phyloP scores from a whole-genome alignment of 2,888 invertebrate species.

The Leucophenga maculata region DNA sequence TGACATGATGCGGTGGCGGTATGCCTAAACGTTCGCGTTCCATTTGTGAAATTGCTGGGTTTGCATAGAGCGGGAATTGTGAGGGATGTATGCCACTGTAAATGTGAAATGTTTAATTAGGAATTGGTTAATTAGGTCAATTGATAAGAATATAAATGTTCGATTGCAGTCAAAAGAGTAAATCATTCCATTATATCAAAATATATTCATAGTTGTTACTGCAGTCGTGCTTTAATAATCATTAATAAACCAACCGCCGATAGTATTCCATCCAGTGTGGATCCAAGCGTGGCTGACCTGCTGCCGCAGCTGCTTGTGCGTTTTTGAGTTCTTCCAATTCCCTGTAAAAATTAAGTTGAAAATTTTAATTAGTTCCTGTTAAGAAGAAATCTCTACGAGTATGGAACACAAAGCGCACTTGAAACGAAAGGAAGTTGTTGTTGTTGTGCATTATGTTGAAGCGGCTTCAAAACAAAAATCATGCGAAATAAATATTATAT shows the following conservation, averaged over 20 bases:
- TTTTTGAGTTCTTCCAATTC: slow-evolving; percentile 85
- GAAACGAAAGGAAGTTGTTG: neutral
- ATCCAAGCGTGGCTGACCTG: slow-evolving; percentile 79
- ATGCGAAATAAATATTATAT: neutral
- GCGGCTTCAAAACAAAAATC: neutral
- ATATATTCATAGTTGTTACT: slow-evolving; percentile 15
- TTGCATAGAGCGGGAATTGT: slow-evolving; percentile 79
- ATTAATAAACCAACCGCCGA: slow-evolving; percentile 72
- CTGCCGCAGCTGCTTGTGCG: slow-evolving; percentile 76
- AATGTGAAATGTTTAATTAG: neutral
- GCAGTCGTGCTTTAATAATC: neutral
- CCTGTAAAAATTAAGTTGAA: slow-evolving; percentile 75
- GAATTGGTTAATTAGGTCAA: neutral
- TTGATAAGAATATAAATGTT: neutral
- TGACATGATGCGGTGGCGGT: slow-evolving; percentile 76
- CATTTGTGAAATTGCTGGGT: slow-evolving; percentile 85
- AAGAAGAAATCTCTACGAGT: neutral
- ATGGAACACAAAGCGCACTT: neutral
- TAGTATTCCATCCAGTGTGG: slow-evolving; percentile 93
- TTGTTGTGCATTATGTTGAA: neutral
- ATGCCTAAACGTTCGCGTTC: slow-evolving; percentile 91
- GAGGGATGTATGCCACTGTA: slow-evolving; percentile 77
- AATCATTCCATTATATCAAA: no score
- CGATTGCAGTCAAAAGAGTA: neutral
- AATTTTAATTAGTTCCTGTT: slow-evolving; percentile 32